These are phyloP conservation scores for Notothenia rossii DNA, from an alignment of 2,113 vertebrate species.

Conservation along the genomic window DNA sequence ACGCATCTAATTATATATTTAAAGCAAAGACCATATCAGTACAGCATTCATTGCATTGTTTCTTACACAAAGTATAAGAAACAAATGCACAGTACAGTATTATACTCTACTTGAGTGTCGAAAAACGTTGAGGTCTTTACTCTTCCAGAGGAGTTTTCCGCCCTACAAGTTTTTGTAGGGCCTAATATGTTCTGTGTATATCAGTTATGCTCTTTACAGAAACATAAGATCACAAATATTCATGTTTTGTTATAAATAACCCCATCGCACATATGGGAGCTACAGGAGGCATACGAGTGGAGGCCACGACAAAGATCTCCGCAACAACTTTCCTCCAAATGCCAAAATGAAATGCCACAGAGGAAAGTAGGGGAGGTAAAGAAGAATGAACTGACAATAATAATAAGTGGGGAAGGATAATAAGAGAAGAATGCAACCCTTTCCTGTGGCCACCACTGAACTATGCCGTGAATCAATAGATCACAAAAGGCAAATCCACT, in stretches of 20 bases:
- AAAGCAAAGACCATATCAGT: not conserved
- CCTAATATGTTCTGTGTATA: not conserved
- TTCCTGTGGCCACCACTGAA: slow-evolving; percentile 51
- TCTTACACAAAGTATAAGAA: not conserved
- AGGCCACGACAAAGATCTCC: not conserved
- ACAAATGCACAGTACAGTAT: not conserved
- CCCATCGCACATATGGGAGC: not conserved
- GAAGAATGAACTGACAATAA: slow-evolving; percentile 4
- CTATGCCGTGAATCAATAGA: slow-evolving; percentile 67
- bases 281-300: not conserved
- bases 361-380: slow-evolving; percentile 1
- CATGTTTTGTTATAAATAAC: not conserved
- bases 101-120: not conserved
- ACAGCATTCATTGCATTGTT: not conserved
- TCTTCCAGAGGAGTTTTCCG: not conserved
- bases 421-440: slow-evolving; percentile 37
- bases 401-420: slow-evolving; percentile 31
- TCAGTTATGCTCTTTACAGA: not conserved
- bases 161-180: not conserved
- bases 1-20: not conserved
- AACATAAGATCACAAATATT: not conserved
- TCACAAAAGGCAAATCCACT: slow-evolving; percentile 69
- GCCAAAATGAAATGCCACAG: not conserved
- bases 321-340: not conserved
- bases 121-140: not conserved